Conservation (phyloP, 2,113 vertebrate species). For the Malurus melanocephalus region DNA sequence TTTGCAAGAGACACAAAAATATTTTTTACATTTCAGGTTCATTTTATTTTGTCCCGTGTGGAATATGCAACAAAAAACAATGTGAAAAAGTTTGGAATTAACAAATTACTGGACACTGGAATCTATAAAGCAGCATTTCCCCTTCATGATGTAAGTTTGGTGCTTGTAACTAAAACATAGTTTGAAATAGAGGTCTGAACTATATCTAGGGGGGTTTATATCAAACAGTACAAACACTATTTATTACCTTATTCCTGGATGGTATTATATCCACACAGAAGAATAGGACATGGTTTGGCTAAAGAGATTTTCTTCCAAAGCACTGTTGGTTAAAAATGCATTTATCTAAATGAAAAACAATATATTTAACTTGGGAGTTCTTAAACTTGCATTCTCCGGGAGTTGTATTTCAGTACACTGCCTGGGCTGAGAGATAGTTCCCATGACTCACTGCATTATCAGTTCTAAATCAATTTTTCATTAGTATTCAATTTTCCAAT, state of each 20-base stretch:
- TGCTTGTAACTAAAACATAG: neutral
- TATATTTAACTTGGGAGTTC: neutral
- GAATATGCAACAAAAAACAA: slow-evolving; percentile 79
- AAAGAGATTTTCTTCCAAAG: neutral
- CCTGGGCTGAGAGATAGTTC: neutral
- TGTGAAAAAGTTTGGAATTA: slow-evolving; percentile 89
- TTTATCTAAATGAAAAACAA: neutral
- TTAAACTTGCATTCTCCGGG: neutral
- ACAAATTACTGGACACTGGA: slow-evolving; percentile 81
- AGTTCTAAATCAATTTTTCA: neutral
- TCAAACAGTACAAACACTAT: neutral
- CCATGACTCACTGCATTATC: neutral
- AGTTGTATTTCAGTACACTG: neutral
- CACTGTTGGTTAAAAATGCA: neutral
- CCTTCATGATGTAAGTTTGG: slow-evolving; percentile 87
- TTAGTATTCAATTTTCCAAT: neutral
- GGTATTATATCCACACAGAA: neutral
- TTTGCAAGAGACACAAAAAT: neutral
- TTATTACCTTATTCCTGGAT: neutral
- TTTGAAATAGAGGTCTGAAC: neutral
- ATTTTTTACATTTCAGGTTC: slow-evolving; percentile 73
- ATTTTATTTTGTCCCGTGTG: slow-evolving; percentile 87
- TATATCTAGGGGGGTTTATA: neutral
- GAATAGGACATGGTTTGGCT: neutral
- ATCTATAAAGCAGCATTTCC: slow-evolving; percentile 94